These are phyloP conservation scores for Latheticus oryzae DNA, from an alignment of 2,888 invertebrate species.

Conservation along the genomic window DNA sequence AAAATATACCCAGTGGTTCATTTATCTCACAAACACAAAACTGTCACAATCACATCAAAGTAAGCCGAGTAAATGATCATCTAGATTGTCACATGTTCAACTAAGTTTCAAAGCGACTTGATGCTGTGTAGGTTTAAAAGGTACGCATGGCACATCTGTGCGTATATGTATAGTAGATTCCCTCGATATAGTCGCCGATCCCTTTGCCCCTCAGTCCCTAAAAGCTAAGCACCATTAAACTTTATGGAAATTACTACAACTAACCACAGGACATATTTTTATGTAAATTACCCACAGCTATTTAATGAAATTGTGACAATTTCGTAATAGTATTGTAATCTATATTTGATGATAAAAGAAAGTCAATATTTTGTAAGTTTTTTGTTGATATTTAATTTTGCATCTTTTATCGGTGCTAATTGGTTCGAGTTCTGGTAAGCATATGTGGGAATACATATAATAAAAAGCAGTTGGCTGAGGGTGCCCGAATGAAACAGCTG, in stretches of 20 bases:
- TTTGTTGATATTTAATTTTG: slow-evolving; percentile 3
- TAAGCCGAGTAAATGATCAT: slow-evolving; percentile 25
- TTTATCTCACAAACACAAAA: slow-evolving; percentile 7
- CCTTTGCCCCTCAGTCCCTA: slow-evolving; percentile 29
- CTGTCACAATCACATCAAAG: slow-evolving; percentile 10
- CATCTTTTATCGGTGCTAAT: slow-evolving; percentile 17
- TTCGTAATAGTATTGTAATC: too few species aligned
- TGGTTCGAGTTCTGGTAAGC: slow-evolving; percentile 21
- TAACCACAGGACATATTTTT: slow-evolving; percentile 2
- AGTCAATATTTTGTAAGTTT: too few species aligned
- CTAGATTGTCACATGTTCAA: slow-evolving; percentile 41
- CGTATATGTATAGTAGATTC: slow-evolving; percentile 30
- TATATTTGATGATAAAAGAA: too few species aligned
- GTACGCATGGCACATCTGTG: slow-evolving; percentile 43
- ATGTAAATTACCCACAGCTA: slow-evolving; percentile 25
- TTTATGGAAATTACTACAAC: slow-evolving; percentile 35
- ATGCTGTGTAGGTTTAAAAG: slow-evolving; percentile 41
- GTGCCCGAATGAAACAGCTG: slow-evolving; percentile 28
- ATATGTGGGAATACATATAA: slow-evolving; percentile 29
- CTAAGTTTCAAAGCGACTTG: slow-evolving; percentile 41
- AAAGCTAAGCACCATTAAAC: slow-evolving; percentile 19
- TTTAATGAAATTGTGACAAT: neutral
- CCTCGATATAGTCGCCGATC: slow-evolving; percentile 21
- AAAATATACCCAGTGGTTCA: slow-evolving; percentile 7
- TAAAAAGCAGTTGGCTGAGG: slow-evolving; percentile 30